These are phyloP conservation scores for Drosophila prostipennis DNA, from an alignment of 2,888 invertebrate genomes.

Conservation along the genomic window DNA sequence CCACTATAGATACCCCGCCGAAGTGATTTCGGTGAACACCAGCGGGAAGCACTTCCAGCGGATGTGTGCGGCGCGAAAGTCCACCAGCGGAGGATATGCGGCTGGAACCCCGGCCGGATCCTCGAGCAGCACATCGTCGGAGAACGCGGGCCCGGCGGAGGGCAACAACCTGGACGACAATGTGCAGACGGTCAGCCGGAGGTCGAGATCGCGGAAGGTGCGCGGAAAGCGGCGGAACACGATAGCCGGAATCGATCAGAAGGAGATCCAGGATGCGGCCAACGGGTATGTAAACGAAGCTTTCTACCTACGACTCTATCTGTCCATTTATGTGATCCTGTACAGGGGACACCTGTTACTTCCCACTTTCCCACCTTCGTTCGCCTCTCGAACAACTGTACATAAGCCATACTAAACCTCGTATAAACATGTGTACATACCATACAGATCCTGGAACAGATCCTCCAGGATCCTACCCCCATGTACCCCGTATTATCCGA, in stretches of 20 bases:
- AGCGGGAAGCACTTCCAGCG: slow-evolving; percentile 94
- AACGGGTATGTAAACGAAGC: slow-evolving; percentile 88
- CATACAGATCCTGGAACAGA: not conserved
- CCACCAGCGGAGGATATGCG: slow-evolving; percentile 85
- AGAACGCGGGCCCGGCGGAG: slow-evolving; percentile 70
- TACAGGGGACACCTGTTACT: not conserved
- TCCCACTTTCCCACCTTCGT: slow-evolving; percentile 31
- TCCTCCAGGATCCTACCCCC: not conserved
- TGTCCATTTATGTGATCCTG: slow-evolving; percentile 3
- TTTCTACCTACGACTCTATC: not conserved
- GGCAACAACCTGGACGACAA: slow-evolving; percentile 84
- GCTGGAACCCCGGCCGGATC: slow-evolving; percentile 47
- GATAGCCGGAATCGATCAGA: slow-evolving; percentile 95
- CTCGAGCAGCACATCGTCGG: slow-evolving; percentile 66
- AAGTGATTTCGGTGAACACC: slow-evolving; percentile 94
- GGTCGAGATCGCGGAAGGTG: slow-evolving; percentile 90
- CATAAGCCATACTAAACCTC: slow-evolving; percentile 35
- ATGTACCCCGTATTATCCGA: slow-evolving; percentile 37
- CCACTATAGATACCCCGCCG: slow-evolving; percentile 90
- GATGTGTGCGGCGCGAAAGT: slow-evolving; percentile 94
- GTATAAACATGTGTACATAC: slow-evolving; percentile 50
- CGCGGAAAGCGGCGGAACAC: slow-evolving; percentile 95
- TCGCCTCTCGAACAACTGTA: slow-evolving; percentile 46
- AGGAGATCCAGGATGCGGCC: slow-evolving; percentile 93
- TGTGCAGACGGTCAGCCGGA: slow-evolving; percentile 88